phyloP scores from a whole-genome alignment of 1,140 invertebrate genomes.

The Microplitis mediator region DNA sequence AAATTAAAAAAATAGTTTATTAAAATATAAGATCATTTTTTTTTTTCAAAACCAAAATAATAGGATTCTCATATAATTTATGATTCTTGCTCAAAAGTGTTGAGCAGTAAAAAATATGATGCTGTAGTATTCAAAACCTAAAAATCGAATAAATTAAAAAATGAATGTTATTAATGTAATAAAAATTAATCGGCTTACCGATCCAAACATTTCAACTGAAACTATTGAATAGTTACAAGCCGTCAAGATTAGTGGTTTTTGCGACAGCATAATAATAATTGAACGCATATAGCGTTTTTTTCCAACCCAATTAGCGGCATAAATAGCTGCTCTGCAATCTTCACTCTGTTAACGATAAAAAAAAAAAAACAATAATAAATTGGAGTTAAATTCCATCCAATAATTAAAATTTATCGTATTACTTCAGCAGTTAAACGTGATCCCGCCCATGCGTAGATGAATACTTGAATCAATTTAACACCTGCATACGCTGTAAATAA shows the following conservation, averaged over 20 bases:
- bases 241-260: slow-evolving; percentile 31
- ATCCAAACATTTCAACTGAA: slow-evolving; percentile 31
- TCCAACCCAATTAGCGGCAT: slow-evolving; percentile 20
- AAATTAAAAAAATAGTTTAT: too few species aligned
- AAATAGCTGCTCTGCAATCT: slow-evolving; percentile 17
- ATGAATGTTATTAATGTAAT: not conserved
- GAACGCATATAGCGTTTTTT: slow-evolving; percentile 5
- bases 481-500: slow-evolving; percentile 6
- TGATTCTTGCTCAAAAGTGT: too few species aligned
- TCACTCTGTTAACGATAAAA: slow-evolving; percentile 28
- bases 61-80: too few species aligned
- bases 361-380: not conserved
- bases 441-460: slow-evolving; percentile 15
- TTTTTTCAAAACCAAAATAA: too few species aligned
- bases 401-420: slow-evolving; percentile 3
- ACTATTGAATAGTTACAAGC: slow-evolving; percentile 30
- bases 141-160: not conserved
- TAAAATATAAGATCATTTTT: too few species aligned
- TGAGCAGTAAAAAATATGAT: too few species aligned
- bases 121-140: not conserved
- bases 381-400: slow-evolving; percentile 6
- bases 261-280: slow-evolving; percentile 30
- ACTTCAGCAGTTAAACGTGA: slow-evolving; percentile 19
- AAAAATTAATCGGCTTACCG: slow-evolving; percentile 22
- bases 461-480: slow-evolving; percentile 15